Evolutionary conservation across 2,113 vertebrate species (phyloP).

Genomic region (Corythornis cristatus): DNA sequence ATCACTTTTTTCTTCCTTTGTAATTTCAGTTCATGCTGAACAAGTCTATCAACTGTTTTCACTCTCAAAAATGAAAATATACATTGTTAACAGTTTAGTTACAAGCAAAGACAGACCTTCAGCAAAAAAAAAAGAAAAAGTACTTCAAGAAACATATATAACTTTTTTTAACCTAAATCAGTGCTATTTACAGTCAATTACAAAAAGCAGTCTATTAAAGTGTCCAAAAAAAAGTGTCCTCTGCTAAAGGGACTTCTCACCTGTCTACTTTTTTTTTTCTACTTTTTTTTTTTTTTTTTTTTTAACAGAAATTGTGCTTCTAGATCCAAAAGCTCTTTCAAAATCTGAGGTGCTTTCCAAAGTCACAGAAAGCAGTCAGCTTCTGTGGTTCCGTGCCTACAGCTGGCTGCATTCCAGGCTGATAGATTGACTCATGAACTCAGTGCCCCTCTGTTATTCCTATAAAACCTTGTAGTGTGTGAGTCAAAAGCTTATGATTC

Average conservation of each 20-base stretch:
- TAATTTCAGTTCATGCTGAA: not conserved
- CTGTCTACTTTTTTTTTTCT: too few relatives aligned
- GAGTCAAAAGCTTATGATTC: slow-evolving; percentile 12
- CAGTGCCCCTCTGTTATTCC: not conserved
- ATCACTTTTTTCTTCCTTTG: not conserved
- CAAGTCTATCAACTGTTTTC: not conserved
- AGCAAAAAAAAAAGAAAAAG: not conserved
- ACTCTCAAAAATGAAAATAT: not conserved
- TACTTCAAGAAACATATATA: not conserved
- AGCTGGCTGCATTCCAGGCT: not conserved
- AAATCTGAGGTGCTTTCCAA: not conserved
- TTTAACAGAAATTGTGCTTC: not conserved
- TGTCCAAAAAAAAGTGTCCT: too few relatives aligned
- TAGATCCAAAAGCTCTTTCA: not conserved
- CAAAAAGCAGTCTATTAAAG: not conserved
- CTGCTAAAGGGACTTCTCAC: not conserved
- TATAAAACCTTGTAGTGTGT: not conserved
- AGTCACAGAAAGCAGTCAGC: not conserved
- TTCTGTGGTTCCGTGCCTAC: not conserved
- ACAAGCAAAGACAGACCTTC: not conserved
- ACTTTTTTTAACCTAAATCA: not conserved
- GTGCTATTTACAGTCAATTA: not conserved
- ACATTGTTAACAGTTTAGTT: not conserved
- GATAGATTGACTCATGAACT: not conserved
- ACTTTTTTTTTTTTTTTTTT: too few relatives aligned